phyloP scores from a whole-genome alignment of 2,113 vertebrate species.

The Hippocampus comes region DNA sequence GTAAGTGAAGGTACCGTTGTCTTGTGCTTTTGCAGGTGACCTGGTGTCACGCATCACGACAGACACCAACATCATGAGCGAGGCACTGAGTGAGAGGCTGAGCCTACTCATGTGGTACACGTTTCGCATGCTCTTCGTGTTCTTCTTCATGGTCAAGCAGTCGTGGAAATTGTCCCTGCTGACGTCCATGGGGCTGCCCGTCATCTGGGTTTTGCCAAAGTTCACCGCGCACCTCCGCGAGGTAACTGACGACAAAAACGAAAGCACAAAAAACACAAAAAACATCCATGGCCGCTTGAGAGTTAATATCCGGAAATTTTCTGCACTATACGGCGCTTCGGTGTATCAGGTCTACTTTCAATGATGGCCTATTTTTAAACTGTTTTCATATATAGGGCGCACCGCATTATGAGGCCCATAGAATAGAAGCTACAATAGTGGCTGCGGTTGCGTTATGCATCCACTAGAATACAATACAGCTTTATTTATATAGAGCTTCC shows the following conservation, averaged over 20 bases:
- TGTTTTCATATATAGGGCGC: too few relatives aligned
- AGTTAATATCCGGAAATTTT: too few relatives aligned
- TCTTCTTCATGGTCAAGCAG: slow-evolving; percentile 73
- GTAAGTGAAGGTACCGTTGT: too few relatives aligned
- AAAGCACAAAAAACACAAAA: not conserved
- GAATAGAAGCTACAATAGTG: too few relatives aligned
- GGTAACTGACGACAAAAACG: slow-evolving; percentile 42
- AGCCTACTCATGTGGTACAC: slow-evolving; percentile 78
- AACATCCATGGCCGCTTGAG: too few relatives aligned
- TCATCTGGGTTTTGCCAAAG: slow-evolving; percentile 74
- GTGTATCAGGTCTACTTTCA: too few relatives aligned
- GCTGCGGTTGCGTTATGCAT: too few relatives aligned
- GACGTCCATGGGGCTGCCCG: slow-evolving; percentile 70
- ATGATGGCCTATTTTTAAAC: too few relatives aligned
- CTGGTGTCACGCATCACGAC: slow-evolving; percentile 77
- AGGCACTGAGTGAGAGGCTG: slow-evolving; percentile 71
- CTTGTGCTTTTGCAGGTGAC: slow-evolving; percentile 56
- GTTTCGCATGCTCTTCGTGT: slow-evolving; percentile 65
- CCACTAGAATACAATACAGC: too few relatives aligned
- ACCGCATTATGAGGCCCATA: too few relatives aligned
- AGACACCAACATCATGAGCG: slow-evolving; percentile 75
- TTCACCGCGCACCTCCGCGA: slow-evolving; percentile 68
- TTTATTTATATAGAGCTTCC: too few relatives aligned
- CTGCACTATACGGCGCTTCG: too few relatives aligned
- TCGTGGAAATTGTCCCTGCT: slow-evolving; percentile 71